Evolutionary conservation across 2,113 vertebrate species (phyloP).

Genomic region (Echinops telfairi): DNA sequence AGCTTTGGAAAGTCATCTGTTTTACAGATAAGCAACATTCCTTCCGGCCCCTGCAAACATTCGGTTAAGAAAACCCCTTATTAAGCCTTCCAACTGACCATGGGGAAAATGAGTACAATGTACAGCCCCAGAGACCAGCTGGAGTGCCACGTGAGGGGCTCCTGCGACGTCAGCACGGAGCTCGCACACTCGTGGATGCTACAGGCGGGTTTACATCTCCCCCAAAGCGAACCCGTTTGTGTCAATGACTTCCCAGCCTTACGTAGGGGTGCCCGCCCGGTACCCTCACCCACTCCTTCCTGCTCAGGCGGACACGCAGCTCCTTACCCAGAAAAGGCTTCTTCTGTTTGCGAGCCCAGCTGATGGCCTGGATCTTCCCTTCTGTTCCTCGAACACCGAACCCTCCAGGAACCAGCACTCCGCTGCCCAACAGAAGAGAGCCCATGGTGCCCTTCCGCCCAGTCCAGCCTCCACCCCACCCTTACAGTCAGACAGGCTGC

Average conservation of each 20-base stretch:
- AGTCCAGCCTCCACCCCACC: background rate
- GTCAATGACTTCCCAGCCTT: background rate
- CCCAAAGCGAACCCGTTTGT: background rate
- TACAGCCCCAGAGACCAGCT: background rate
- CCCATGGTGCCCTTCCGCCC: background rate
- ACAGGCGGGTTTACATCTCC: background rate
- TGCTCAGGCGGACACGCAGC: background rate
- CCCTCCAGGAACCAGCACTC: constrained; percentile 96
- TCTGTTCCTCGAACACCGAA: constrained; percentile 98
- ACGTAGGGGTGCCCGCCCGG: background rate
- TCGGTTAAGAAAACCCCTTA: background rate
- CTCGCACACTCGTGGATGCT: background rate
- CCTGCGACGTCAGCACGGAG: background rate
- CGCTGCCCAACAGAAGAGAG: constrained; percentile 85
- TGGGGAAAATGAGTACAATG: constrained; percentile 41
- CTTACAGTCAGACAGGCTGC: background rate
- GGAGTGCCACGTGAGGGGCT: background rate
- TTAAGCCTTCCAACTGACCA: constrained; percentile 3
- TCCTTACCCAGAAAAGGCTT: constrained; percentile 95
- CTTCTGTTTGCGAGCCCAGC: constrained; percentile 97
- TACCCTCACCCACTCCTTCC: background rate
- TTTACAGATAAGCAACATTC: constrained; percentile 28
- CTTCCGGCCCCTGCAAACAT: constrained; percentile 18
- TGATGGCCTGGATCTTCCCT: constrained; percentile 97
- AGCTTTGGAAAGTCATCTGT: background rate